Conservation (phyloP, 1,140 invertebrate genomes). For the Cylas formicarius region DNA sequence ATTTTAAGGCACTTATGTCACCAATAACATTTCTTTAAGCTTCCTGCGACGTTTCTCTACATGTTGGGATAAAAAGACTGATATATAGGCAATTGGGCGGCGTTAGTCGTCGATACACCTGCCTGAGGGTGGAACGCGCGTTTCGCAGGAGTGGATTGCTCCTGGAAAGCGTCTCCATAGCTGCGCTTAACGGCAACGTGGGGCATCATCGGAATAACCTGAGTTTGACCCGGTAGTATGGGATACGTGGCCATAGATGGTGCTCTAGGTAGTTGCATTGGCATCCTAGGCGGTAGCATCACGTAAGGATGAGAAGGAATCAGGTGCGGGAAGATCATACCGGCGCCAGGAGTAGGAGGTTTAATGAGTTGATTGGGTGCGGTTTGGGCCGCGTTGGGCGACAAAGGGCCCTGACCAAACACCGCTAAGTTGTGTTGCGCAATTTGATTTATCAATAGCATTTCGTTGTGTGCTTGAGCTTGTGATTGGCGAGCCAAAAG, state of each 20-base stretch:
- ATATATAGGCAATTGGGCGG: constrained; percentile 44
- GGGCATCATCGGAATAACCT: constrained; percentile 40
- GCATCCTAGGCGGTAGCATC: constrained; percentile 35
- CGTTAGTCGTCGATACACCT: background rate
- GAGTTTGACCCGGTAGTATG: constrained; percentile 31
- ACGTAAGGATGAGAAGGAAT: constrained; percentile 45
- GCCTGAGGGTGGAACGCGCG: constrained; percentile 41
- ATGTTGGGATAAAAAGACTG: constrained; percentile 46
- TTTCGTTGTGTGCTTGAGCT: constrained; percentile 37
- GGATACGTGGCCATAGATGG: constrained; percentile 28
- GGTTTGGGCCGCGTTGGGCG: constrained; percentile 19
- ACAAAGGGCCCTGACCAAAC: constrained; percentile 28
- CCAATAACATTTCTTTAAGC: too few species aligned
- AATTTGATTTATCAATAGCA: constrained; percentile 39
- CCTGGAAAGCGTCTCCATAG: constrained; percentile 43
- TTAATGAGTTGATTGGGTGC: constrained; percentile 4
- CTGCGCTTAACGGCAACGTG: constrained; percentile 42
- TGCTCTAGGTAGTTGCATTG: constrained; percentile 32
- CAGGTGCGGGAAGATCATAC: constrained; percentile 34
- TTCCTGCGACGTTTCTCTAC: constrained; percentile 34
- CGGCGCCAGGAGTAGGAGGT: constrained; percentile 7
- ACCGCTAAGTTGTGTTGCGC: constrained; percentile 36
- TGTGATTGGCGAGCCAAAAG: constrained; percentile 39
- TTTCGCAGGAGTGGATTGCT: constrained; percentile 43
- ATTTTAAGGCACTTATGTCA: too few species aligned